Conservation (phyloP, 2,797 vertebrate genomes). For the Gallinago nigripennis region DNA sequence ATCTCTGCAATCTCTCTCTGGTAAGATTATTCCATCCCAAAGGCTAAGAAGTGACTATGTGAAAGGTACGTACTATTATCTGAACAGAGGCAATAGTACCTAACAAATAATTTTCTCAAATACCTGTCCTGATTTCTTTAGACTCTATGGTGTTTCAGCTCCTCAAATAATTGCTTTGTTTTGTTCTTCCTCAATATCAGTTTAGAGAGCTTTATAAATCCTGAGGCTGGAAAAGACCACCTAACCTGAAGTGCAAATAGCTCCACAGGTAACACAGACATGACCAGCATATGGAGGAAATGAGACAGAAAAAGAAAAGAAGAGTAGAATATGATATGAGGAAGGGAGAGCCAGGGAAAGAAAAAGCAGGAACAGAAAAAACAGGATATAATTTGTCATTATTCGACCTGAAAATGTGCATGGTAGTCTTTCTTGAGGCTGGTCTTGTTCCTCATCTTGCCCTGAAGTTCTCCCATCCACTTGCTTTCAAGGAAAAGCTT, state of each 20-base stretch:
- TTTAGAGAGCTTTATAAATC: fast-evolving
- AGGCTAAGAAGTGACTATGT: neutral
- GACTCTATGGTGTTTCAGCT: neutral
- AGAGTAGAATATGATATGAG: neutral
- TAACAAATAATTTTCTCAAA: neutral
- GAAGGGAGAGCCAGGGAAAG: fast-evolving
- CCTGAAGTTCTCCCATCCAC: neutral
- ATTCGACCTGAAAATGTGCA: neutral
- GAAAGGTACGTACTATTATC: neutral
- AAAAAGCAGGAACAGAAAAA: neutral
- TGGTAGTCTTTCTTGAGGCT: neutral
- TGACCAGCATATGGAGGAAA: neutral
- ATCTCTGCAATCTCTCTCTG: too few relatives aligned
- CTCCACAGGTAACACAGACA: neutral
- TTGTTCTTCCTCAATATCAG: neutral
- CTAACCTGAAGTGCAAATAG: neutral
- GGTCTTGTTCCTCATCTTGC: neutral
- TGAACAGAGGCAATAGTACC: neutral
- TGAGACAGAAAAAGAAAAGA: neutral
- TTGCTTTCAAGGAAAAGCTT: neutral
- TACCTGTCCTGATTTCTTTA: neutral
- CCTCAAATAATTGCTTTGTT: neutral
- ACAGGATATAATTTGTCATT: neutral
- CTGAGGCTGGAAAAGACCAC: neutral
- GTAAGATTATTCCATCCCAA: neutral